Base-by-base conservation (phyloP, 2,888 invertebrate species). In the Sphaerophoria rueppellii region DNA sequence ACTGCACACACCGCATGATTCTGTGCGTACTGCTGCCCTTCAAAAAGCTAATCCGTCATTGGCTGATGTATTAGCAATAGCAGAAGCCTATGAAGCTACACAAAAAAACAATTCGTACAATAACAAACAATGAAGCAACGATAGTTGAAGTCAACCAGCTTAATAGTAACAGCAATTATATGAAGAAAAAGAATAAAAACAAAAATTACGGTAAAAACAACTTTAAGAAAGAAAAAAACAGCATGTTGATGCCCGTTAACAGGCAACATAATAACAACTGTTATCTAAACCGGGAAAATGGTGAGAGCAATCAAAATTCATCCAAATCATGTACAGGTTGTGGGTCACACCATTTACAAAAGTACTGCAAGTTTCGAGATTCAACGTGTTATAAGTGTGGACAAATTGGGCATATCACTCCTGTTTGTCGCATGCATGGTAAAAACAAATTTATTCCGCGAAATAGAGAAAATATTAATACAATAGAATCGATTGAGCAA, bases 61-160 rank as follows among this genome's bases (percentile, higher is more conserved):
- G 24, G 24, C 24, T 24, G 24, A 24, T 24, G 77, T 87, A 12
- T 63, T 87, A 12, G 46, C 50, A 5, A 83, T 83, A 46, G 83
- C 86, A 6, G 46, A 87, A 57, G 78, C 82, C n/a, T 87, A 48
- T 50, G 82, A 85, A 72, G 74, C 82, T 46, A 82, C 82, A 54
- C 67, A 78, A 76, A 85, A 70, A 85, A 79, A 79, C 86, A 32
- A 61, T 86, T 7, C 80, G 69, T n/a, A 35, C 69, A 9, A 70
- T 86, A 48, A 70, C 79, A 60, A 69, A 12, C 9, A 52, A 82
- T 16, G 57, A 73, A 40, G 12, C 61, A 11, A 6, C 54, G 34
- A n/a, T 46, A 37, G 3, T 54, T 12, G 50, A 73, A 16, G 54
- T 70, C 32, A 75, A 81, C 43, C n/a, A 63, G 2, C 6, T 63